Base-by-base conservation (phyloP, 2,113 vertebrate species). In the Ailurus styani region DNA sequence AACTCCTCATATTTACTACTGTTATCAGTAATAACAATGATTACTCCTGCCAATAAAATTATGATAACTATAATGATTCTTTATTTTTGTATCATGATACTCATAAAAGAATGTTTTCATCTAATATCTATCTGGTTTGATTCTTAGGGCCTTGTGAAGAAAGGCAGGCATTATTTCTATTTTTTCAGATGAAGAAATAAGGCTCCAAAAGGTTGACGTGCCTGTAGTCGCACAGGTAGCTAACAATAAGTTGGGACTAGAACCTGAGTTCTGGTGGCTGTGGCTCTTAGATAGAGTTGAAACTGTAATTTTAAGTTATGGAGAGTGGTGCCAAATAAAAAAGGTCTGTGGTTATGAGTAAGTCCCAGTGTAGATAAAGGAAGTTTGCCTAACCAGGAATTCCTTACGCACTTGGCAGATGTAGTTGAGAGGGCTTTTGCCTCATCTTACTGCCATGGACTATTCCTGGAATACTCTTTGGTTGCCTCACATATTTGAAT, bases 131-230 rank as follows among this genome's bases (percentile, higher is more conserved):
- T 31, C 13, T 79, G 54, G 27, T 47, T 73, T 90, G 52, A 77
- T 87, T 73, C 40, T 62, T 50, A 77, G 45, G 54, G 55, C 72
- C 15, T 27, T 20, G 13, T 90, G 45, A 92, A 85, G 14, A 81
- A 70, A 9, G 50, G 14, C 40, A 82, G 45, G 45, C 60, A 57
- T 20, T 85, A 42, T 23, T 84, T 66, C 82, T 88, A 31, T 37
- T 95, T 93, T 93, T 93, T 97, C 47, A 90, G 55, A 94, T 92
- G 55, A 75, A 85, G 54, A 88, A 78, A n/a, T 29, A 89, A 91
- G 57, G 52, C 11, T 90, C 17, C 7, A 64, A 83, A 66, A 78
- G 54, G 15, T 31, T 64, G 55, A 34, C 37, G 21, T 90, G 31
- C 7, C 23, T 84, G 13, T 57, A 55, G 84, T 17, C 60, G 68